Evolutionary conservation across 1,140 invertebrate species (phyloP), one percentile per base, ranked within the genome.

Genomic region (Lucilia sericata): DNA sequence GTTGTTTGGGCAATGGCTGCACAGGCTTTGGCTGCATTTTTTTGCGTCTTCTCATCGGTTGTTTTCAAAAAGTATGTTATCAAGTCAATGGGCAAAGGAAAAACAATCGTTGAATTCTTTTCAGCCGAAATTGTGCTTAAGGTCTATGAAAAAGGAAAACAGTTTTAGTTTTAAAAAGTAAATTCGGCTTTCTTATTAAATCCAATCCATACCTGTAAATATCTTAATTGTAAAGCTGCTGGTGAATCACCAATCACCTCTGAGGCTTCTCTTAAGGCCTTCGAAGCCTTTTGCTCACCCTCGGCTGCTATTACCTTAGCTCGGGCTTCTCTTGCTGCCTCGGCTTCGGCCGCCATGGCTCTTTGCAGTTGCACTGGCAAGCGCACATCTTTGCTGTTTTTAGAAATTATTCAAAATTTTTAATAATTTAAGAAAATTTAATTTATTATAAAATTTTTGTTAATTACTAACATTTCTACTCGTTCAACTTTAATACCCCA

Each of bases 401-500:
- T 55, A n/a, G 0, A 55, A 55, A 55, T 55, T 14, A 8, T 75
- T 75, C 2, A 34, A 14, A 2, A 42, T 78, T 42, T 75, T 75
- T 75, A 30, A 30, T 30, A 30, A 30, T 78, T 36, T 36, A 36
- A 25, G 0, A 70, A 21, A 70, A 21, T 70, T 70, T 19, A 70
- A 70, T 55, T 14, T 25, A 8, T 9, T 70, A 21, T 70, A 70
- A 70, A 60, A 60, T 25, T 0, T 21, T 70, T 21, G 2, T 19
- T 25, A 21, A 21, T 25, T 84, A 91, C 94, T 96, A 92, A 98
- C 96, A 99, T 97, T 94, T 98, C 97, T 36, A 99, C 97, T 86
- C 97, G 93, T 91, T 99, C 97, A 0, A 99, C 97, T 93, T 98
- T 98, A 17, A 99, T 97, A 21, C 98, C 98, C 98, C 98, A 99